Evolutionary conservation across 2,888 invertebrate genomes (phyloP).

Genomic region (Latrodectus hesperus): DNA sequence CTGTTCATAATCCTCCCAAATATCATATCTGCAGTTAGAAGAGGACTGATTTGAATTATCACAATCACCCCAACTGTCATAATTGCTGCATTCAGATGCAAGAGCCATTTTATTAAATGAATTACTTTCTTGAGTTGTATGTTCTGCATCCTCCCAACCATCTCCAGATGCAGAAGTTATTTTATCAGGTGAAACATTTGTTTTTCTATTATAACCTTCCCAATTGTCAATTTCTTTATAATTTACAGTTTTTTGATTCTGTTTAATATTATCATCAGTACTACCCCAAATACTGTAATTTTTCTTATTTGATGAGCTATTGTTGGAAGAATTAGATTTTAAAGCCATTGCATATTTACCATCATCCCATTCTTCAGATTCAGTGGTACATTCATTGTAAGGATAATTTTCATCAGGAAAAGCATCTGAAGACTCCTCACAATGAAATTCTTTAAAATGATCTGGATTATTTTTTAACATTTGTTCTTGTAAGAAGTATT

Average conservation of each 20-base stretch:
- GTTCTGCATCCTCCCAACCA: too few relatives aligned
- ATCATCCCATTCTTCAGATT: background rate
- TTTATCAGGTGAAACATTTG: too few relatives aligned
- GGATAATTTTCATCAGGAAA: background rate
- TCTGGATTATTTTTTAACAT: slow-evolving; percentile 19
- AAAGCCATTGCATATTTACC: background rate
- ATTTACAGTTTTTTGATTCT: too few relatives aligned
- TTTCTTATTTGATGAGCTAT: background rate
- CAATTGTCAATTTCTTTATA: too few relatives aligned
- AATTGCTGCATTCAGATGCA: background rate
- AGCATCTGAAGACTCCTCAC: background rate
- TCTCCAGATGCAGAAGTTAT: too few relatives aligned
- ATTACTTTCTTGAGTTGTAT: too few relatives aligned
- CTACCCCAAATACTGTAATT: background rate
- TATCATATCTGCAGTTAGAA: too few relatives aligned
- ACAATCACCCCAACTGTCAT: background rate
- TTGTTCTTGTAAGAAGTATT: slow-evolving; percentile 34
- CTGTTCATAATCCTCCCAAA: background rate
- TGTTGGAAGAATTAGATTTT: background rate
- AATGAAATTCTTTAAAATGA: slow-evolving; percentile 13
- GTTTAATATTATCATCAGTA: background rate
- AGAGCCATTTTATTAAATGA: too few relatives aligned
- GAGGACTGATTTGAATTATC: background rate
- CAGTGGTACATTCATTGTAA: background rate
- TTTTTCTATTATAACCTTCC: too few relatives aligned